These are phyloP conservation scores for Fabriciana adippe DNA, from an alignment of 2,888 invertebrate species.

Conservation along the genomic window DNA sequence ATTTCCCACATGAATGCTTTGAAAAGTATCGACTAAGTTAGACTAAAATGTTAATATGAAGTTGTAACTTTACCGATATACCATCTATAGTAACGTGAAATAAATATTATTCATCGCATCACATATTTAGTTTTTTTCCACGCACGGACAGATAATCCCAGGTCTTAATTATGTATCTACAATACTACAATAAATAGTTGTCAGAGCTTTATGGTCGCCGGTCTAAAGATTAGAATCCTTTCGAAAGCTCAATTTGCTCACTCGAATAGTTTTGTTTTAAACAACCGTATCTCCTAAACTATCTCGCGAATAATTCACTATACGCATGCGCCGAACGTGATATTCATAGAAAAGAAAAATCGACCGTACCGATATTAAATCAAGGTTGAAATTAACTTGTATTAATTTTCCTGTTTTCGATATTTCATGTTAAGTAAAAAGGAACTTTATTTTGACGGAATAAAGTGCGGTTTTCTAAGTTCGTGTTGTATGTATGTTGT, in stretches of 20 bases:
- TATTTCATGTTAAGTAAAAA: slow-evolving; percentile 27
- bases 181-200: slow-evolving; percentile 25
- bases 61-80: no score
- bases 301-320: slow-evolving; percentile 73
- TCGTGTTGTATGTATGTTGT: slow-evolving; percentile 35
- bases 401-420: slow-evolving; percentile 13
- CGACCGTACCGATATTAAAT: not conserved
- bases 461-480: slow-evolving; percentile 36
- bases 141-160: slow-evolving; percentile 1
- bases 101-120: not conserved
- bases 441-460: slow-evolving; percentile 23
- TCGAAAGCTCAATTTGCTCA: slow-evolving; percentile 70
- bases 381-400: slow-evolving; percentile 26
- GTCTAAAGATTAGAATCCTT: slow-evolving; percentile 54
- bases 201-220: slow-evolving; percentile 44
- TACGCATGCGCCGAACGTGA: slow-evolving; percentile 46
- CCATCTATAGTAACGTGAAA: no score
- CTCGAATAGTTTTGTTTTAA: slow-evolving; percentile 70
- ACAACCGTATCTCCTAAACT: slow-evolving; percentile 70
- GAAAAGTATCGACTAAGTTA: no score
- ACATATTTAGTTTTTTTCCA: not conserved
- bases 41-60: no score
- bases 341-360: slow-evolving; percentile 32
- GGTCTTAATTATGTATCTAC: slow-evolving; percentile 20
- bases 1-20: no score